Percentiles rank a stretch among this genome's conserved stretches.
Conservation (phyloP, 92 coral and sea anemone genomes). For the Phymanthus crucifer region DNA sequence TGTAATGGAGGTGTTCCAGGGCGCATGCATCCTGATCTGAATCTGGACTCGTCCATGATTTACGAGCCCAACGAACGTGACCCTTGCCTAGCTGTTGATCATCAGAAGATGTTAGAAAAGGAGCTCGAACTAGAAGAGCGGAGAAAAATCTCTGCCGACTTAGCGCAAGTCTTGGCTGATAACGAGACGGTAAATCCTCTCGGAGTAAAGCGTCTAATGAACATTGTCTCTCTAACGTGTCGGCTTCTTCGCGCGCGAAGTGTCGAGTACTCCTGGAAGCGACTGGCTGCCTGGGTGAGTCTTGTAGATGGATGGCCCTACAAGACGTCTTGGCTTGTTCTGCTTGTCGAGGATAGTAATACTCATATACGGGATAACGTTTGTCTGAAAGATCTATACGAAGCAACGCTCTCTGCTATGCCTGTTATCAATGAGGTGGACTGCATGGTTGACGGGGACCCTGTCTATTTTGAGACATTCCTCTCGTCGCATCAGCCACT, state of each 20-base stretch:
- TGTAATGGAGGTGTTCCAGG: conserved; percentile 83
- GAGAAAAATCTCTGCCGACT: conserved; percentile 80
- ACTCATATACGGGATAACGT: conserved; percentile 75
- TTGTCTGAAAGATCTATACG: conserved; percentile 80
- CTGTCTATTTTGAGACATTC: conserved; percentile 94
- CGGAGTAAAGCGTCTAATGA: conserved; percentile 92
- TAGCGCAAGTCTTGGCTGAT: conserved; percentile 95
- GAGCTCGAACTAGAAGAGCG: conserved; percentile 90
- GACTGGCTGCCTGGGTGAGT: conserved; percentile 98
- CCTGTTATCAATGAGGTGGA: conserved; percentile 92
- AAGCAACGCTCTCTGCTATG: conserved; percentile 87
- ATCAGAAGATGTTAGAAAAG: conserved; percentile 69
- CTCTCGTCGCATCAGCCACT: conserved; percentile 92
- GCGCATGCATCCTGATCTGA: conserved; percentile 73
- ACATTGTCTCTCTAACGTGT: conserved; percentile 90
- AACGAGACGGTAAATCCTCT: conserved; percentile 94
- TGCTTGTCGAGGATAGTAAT: conserved; percentile 78
- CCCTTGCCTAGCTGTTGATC: conserved; percentile 65
- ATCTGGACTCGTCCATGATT: conserved; percentile 73
- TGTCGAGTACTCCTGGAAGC: conserved; percentile 90
- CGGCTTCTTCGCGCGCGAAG: conserved; percentile 95
- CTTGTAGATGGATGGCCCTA: conserved; percentile 98
- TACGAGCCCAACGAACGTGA: conserved; percentile 76
- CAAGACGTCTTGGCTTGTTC: conserved; percentile 94
- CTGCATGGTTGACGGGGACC: conserved; percentile 95